A percentile compares a stretch with the other conserved stretches of the same genome.
Conservation (phyloP, 2,888 invertebrate species). For the Macrosoma leucophasiata region DNA sequence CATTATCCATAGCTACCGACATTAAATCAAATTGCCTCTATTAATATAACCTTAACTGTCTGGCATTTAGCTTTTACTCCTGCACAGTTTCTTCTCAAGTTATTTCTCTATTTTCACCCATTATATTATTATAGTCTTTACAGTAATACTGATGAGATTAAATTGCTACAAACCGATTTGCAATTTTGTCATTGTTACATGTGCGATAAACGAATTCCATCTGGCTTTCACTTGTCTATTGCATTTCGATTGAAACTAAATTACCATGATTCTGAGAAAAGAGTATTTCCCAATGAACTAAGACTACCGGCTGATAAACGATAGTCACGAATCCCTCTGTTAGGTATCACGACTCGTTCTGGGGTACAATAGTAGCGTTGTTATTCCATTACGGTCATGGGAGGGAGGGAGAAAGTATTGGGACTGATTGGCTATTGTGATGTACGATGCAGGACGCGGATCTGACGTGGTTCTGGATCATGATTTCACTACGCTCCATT, state of each 20-base stretch:
- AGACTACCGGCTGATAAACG: constrained; percentile 57
- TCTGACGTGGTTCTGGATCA: constrained; percentile 51
- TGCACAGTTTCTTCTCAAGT: constrained; percentile 41
- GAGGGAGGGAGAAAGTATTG: constrained; percentile 64
- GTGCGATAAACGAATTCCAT: constrained; percentile 36
- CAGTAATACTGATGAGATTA: constrained; percentile 15
- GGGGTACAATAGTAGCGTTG: constrained; percentile 58
- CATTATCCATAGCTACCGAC: constrained; percentile 36
- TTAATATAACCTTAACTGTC: constrained; percentile 41
- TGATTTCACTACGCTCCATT: constrained; percentile 53
- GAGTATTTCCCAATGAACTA: constrained; percentile 57
- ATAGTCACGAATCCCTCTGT: constrained; percentile 66
- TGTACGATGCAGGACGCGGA: constrained; percentile 33
- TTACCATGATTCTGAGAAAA: constrained; percentile 54
- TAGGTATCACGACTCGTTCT: constrained; percentile 63
- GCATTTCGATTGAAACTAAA: constrained; percentile 51
- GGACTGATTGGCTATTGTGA: constrained; percentile 62
- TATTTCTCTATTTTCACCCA: constrained; percentile 37
- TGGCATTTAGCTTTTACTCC: constrained; percentile 39
- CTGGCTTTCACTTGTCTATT: constrained; percentile 61
- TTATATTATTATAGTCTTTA: constrained; percentile 14
- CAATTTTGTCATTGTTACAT: constrained; percentile 34
- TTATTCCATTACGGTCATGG: constrained; percentile 62
- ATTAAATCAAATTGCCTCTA: constrained; percentile 50
- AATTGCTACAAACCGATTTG: constrained; percentile 25